Conservation (phyloP, 1,140 invertebrate genomes). For the Diorhabda elongata region DNA sequence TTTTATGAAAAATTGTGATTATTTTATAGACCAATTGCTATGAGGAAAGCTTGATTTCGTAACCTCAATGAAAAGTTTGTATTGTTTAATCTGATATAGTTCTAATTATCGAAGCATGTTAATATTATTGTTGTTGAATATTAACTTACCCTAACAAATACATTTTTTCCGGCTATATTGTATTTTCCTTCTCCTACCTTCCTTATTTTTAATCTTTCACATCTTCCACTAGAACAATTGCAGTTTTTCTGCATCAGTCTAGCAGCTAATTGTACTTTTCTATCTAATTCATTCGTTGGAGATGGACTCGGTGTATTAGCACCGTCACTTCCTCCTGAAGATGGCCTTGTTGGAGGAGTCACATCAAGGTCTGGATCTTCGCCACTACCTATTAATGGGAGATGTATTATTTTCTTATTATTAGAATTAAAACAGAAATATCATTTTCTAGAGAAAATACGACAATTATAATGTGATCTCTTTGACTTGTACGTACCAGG, state of each 20-base stretch:
- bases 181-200: constrained; percentile 79
- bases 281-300: constrained; percentile 58
- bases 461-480: too few relatives aligned
- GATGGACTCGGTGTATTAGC: constrained; percentile 29
- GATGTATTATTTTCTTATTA: background rate
- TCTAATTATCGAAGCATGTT: too few relatives aligned
- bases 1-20: too few relatives aligned
- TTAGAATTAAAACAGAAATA: background rate
- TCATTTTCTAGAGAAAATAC: background rate
- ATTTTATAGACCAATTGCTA: too few relatives aligned
- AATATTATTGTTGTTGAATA: background rate
- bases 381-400: constrained; percentile 46
- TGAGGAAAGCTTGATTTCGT: too few relatives aligned
- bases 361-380: constrained; percentile 53
- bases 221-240: constrained; percentile 64
- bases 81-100: too few relatives aligned
- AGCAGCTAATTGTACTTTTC: constrained; percentile 67
- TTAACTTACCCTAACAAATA: constrained; percentile 65
- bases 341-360: constrained; percentile 23
- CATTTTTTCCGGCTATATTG: constrained; percentile 74
- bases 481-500: too few relatives aligned
- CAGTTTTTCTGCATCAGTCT: constrained; percentile 65
- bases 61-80: too few relatives aligned
- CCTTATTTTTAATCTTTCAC: constrained; percentile 67
- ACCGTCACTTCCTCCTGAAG: constrained; percentile 49